Conservation (phyloP, 2,888 invertebrate genomes). For the Microctonus aethiopoides region DNA sequence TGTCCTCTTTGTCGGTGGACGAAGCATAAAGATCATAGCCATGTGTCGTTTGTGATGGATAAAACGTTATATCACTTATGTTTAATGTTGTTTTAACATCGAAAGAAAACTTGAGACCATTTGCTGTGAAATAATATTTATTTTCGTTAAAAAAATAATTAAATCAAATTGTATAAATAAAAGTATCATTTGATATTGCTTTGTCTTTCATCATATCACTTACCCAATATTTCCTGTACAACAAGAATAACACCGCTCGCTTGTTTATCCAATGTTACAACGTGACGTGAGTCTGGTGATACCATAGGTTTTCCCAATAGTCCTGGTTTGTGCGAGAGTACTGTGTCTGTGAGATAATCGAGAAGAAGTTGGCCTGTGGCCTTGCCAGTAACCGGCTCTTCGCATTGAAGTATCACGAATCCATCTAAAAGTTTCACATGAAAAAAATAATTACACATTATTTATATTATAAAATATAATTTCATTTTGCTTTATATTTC, state of each 20-base stretch:
- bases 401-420: slow-evolving; percentile 77
- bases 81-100: slow-evolving; percentile 81
- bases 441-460: neutral
- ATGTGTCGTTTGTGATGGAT: slow-evolving; percentile 77
- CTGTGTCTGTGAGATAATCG: slow-evolving; percentile 80
- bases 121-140: slow-evolving; percentile 65
- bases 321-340: slow-evolving; percentile 73
- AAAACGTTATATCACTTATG: slow-evolving; percentile 79
- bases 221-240: slow-evolving; percentile 75
- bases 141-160: neutral
- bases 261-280: slow-evolving; percentile 75
- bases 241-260: slow-evolving; percentile 72
- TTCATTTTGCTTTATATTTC: neutral
- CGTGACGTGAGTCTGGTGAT: slow-evolving; percentile 77
- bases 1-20: slow-evolving; percentile 78
- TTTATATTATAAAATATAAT: too few species aligned
- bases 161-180: neutral
- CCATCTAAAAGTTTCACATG: slow-evolving; percentile 70
- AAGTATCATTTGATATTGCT: neutral
- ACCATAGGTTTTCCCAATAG: slow-evolving; percentile 76
- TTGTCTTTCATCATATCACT: slow-evolving; percentile 43
- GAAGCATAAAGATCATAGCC: slow-evolving; percentile 81
- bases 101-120: slow-evolving; percentile 76
- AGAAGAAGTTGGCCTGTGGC: slow-evolving; percentile 76
- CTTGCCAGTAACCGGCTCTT: slow-evolving; percentile 74